Base-by-base conservation (phyloP, 2,113 vertebrate species). In the Pontoporia blainvillei region DNA sequence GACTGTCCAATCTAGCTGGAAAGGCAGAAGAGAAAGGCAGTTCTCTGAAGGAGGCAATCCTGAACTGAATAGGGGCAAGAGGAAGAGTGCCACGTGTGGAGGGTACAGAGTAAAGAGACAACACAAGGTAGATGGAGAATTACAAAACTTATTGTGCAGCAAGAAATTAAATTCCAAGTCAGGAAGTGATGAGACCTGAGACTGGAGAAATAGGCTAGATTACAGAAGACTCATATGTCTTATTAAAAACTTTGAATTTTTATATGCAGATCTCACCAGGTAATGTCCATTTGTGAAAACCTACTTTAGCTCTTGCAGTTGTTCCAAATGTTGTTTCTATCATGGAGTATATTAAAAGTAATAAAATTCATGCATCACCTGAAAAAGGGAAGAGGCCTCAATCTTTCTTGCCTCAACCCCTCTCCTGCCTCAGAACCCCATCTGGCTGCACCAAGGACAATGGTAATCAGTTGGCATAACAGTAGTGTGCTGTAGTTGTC, bases 61-160 rank as follows among this genome's bases (percentile, higher is more conserved):
- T 57, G 36, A 34, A 23, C 27, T 25, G 6, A 49, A 3, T 14
- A 39, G 54, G 5, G 57, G 10, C 20, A n/a, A 1, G 4, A 18
- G 11, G 25, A 59, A 11, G 34, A 34, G 8, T 13, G 18, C 6
- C 23, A 2, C 0, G 39, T 2, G 34, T 18, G n/a, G 21, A 59
- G 2, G 13, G 4, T 39, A 1, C 4, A 23, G 34, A 29, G 29
- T 13, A 39, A 25, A 39, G 15, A 83, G 73, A 13, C 25, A 73
- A 4, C 5, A n/a, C 6, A 59, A 20, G 11, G 9, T 5, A 36
- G 4, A 27, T 3, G 7, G 10, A 3, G 2, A 71, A 69, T 34
- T 75, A 54, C 4, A 21, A 54, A 82, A 64, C 9, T 49, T 62
- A 66, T 4, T 41, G 39, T 41, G 10, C n/a, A 73, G 44, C 0